Evolutionary conservation across 2,888 invertebrate species (phyloP).

Genomic region (Cecidostiba fungosa): DNA sequence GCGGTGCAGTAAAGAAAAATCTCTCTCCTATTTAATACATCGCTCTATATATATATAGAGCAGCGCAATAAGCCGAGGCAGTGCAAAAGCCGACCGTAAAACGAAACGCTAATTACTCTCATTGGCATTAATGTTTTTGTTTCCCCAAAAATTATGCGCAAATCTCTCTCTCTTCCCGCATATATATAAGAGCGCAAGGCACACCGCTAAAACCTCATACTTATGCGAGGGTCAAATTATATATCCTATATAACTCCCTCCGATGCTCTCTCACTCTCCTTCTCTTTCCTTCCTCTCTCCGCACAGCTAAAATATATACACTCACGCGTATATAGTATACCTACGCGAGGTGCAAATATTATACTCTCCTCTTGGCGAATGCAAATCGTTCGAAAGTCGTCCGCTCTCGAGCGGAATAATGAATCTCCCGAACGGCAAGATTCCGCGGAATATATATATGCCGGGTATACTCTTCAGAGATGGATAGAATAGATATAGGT

Average conservation of each 20-base stretch:
- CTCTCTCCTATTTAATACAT: constrained; percentile 38
- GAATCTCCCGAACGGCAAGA: constrained; percentile 16
- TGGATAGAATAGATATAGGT: constrained; percentile 13
- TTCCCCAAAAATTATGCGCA: constrained; percentile 50
- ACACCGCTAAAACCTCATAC: constrained; percentile 31
- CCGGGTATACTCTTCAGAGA: neutral
- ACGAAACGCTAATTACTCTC: constrained; percentile 58
- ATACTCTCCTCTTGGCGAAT: constrained; percentile 38
- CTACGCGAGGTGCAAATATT: constrained; percentile 58
- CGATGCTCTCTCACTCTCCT: neutral
- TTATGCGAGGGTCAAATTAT: constrained; percentile 51
- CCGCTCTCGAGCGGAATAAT: constrained; percentile 45
- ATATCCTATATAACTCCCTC: constrained; percentile 32
- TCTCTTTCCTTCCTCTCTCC: constrained; percentile 12
- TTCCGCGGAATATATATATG: neutral
- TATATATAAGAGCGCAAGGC: neutral
- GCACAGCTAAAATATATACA: constrained; percentile 28
- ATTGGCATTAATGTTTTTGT: constrained; percentile 59
- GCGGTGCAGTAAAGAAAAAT: constrained; percentile 49
- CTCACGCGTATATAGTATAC: neutral
- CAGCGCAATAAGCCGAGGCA: constrained; percentile 3
- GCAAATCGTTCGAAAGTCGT: constrained; percentile 39
- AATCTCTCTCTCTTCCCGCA: neutral
- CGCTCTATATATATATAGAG: too few species aligned
- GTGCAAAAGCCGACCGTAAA: constrained; percentile 40